These are phyloP conservation scores for Triops cancriformis DNA, from an alignment of 1,140 invertebrate genomes.

Conservation along the genomic window DNA sequence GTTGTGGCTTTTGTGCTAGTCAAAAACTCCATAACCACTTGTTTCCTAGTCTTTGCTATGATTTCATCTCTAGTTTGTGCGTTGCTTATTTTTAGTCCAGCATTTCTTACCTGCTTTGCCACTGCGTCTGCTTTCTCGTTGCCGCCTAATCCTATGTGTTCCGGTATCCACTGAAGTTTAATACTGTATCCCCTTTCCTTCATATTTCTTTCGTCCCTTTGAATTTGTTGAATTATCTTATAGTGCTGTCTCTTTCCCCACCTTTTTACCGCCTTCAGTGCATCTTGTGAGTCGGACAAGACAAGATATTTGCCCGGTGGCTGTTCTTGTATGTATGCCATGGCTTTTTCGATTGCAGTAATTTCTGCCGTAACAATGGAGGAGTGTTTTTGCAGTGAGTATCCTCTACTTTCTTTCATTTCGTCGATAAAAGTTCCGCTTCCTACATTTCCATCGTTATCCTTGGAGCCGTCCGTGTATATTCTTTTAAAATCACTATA, in stretches of 20 bases:
- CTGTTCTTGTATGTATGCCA: background rate
- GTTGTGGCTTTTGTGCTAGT: background rate
- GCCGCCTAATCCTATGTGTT: background rate
- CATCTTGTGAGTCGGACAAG: background rate
- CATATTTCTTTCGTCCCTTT: no score
- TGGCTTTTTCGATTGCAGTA: background rate
- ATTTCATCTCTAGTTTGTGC: background rate
- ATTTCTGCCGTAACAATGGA: background rate
- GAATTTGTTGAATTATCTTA: no score
- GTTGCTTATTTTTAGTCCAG: background rate
- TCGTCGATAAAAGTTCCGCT: background rate
- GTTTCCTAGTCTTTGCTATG: background rate
- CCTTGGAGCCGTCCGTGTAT: background rate
- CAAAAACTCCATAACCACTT: background rate
- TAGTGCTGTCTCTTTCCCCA: no score
- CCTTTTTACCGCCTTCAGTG: no score
- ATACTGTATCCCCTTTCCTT: background rate
- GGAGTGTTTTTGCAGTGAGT: background rate
- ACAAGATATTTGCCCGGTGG: background rate
- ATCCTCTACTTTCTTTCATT: background rate
- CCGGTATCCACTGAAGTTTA: background rate
- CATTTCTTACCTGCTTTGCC: background rate
- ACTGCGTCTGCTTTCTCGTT: background rate
- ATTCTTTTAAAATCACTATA: background rate
- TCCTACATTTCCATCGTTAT: background rate